These are phyloP conservation scores for Chloroclystis v-ata DNA, from an alignment of 2,888 invertebrate species.

Conservation along the genomic window DNA sequence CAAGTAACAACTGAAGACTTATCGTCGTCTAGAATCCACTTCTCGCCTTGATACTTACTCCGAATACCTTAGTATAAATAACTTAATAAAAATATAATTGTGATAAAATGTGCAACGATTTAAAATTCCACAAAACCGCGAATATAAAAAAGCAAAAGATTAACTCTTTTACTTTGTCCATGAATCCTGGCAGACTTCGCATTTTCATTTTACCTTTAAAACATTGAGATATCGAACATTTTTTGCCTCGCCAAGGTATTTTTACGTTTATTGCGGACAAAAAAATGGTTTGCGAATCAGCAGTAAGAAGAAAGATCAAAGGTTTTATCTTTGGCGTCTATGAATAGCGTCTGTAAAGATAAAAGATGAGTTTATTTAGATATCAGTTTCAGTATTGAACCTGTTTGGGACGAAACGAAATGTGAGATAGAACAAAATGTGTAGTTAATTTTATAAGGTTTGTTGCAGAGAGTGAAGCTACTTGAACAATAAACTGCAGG, in stretches of 20 bases:
- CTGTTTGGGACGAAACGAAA: background rate
- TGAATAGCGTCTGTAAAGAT: slow-evolving; percentile 32
- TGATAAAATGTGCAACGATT: slow-evolving; percentile 9
- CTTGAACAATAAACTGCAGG: too few species aligned
- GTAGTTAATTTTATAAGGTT: background rate
- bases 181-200: slow-evolving; percentile 14
- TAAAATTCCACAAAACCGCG: slow-evolving; percentile 8
- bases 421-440: background rate
- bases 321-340: slow-evolving; percentile 42
- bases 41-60: slow-evolving; percentile 2
- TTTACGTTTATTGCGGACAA: slow-evolving; percentile 38
- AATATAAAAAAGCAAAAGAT: slow-evolving; percentile 17
- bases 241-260: slow-evolving; percentile 29
- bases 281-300: slow-evolving; percentile 45
- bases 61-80: too few species aligned
- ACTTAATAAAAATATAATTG: too few species aligned
- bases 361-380: slow-evolving; percentile 13
- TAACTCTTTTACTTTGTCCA: slow-evolving; percentile 11
- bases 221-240: slow-evolving; percentile 37
- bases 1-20: background rate
- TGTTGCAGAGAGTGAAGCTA: too few species aligned
- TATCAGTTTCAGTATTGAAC: slow-evolving; percentile 1
- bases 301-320: slow-evolving; percentile 40
- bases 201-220: slow-evolving; percentile 30
- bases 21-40: slow-evolving; percentile 11